These are phyloP conservation scores for Triops cancriformis DNA, from an alignment of 1,140 invertebrate species.

Conservation along the genomic window DNA sequence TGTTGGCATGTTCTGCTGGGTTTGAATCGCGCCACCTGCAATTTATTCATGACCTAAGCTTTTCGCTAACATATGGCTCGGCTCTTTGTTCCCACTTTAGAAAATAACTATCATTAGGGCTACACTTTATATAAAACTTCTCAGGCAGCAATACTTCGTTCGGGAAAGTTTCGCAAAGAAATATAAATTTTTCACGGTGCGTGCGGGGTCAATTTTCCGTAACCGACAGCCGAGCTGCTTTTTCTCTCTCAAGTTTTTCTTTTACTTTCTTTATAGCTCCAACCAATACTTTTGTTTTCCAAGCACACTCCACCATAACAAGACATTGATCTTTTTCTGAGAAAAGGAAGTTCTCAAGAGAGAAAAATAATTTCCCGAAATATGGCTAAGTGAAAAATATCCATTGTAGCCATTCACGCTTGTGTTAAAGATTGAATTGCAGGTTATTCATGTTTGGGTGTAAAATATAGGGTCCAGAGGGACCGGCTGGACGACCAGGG, in stretches of 20 bases:
- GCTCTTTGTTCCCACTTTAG: background rate
- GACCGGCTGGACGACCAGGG: conserved; percentile 50
- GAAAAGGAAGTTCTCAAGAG: background rate
- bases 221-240: background rate
- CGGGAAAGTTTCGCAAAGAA: background rate
- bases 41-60: background rate
- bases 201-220: background rate
- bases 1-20: background rate
- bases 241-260: background rate
- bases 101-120: background rate
- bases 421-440: background rate
- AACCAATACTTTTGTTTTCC: background rate
- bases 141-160: background rate
- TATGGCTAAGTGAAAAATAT: background rate
- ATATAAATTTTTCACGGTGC: background rate
- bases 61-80: background rate
- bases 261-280: background rate
- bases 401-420: background rate
- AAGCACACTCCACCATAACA: background rate
- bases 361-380: background rate
- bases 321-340: conserved; percentile 5
- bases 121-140: background rate
- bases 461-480: conserved; percentile 38
- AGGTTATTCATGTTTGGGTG: background rate
- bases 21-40: background rate